Evolutionary conservation across 2,888 invertebrate genomes (phyloP).

Genomic region (Stramonita haemastoma): DNA sequence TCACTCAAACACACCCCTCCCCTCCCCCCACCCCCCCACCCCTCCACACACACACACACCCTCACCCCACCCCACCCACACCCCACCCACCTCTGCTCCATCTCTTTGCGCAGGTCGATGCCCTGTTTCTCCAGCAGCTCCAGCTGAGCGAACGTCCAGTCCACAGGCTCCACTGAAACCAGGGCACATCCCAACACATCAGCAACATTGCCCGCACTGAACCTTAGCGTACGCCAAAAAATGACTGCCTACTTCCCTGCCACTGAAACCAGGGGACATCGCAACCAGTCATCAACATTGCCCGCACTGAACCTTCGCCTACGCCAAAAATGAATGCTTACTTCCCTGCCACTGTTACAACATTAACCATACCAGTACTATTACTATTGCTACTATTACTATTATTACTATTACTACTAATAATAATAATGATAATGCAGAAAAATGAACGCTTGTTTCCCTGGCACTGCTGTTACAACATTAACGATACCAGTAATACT

Average conservation of each 20-base stretch:
- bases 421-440: too few relatives aligned
- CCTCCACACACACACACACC: neutral
- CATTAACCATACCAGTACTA: too few relatives aligned
- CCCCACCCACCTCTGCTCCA: conserved; percentile 88
- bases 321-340: too few relatives aligned
- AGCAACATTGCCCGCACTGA: neutral
- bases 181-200: neutral
- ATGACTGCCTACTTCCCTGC: too few relatives aligned
- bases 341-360: too few relatives aligned
- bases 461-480: too few relatives aligned
- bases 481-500: too few relatives aligned
- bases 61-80: neutral
- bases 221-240: too few relatives aligned
- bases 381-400: too few relatives aligned
- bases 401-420: too few relatives aligned
- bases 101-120: conserved; percentile 97
- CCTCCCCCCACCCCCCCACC: neutral
- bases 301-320: too few relatives aligned
- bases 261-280: neutral
- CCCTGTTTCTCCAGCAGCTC: conserved; percentile 98
- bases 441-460: too few relatives aligned
- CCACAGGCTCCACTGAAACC: conserved; percentile 81
- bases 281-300: neutral
- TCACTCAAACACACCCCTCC: neutral
- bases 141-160: conserved; percentile 99